Conservation (phyloP, 2,797 vertebrate species). For the Esox masquinongy region DNA sequence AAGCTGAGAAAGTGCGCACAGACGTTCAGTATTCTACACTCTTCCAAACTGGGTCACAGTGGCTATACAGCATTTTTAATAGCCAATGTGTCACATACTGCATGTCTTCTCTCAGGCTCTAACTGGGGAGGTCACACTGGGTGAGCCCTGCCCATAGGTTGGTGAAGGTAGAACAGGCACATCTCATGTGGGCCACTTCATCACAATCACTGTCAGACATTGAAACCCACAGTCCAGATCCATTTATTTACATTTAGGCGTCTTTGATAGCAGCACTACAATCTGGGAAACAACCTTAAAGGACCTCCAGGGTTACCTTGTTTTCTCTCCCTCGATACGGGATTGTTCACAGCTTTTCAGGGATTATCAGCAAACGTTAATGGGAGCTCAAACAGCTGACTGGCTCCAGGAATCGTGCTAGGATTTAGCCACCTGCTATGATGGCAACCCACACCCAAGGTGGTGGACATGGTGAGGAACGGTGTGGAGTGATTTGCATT, state of each 20-base stretch:
- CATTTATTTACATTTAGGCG: neutral
- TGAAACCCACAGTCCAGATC: neutral
- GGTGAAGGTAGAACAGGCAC: slow-evolving; percentile 1
- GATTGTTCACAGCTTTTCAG: slow-evolving; percentile 50
- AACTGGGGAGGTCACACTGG: neutral
- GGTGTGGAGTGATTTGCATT: neutral
- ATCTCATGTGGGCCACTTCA: neutral
- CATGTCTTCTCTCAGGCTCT: neutral
- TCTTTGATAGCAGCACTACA: neutral
- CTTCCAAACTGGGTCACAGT: neutral
- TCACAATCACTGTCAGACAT: neutral
- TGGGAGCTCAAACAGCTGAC: slow-evolving; percentile 61
- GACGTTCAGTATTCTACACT: neutral
- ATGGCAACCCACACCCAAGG: slow-evolving; percentile 3
- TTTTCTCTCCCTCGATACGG: slow-evolving; percentile 34
- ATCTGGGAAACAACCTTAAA: neutral
- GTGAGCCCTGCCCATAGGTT: neutral
- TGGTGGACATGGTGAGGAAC: neutral
- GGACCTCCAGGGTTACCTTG: slow-evolving; percentile 21
- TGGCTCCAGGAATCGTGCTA: slow-evolving; percentile 54
- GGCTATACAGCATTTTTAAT: neutral
- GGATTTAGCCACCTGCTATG: slow-evolving; percentile 68
- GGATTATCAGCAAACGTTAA: slow-evolving; percentile 64
- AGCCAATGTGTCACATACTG: neutral
- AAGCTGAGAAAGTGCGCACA: neutral